Percentiles rank a stretch among this genome's conserved stretches.
phyloP scores from a whole-genome alignment of 2,797 vertebrate genomes.

The Bufotes viridis region DNA sequence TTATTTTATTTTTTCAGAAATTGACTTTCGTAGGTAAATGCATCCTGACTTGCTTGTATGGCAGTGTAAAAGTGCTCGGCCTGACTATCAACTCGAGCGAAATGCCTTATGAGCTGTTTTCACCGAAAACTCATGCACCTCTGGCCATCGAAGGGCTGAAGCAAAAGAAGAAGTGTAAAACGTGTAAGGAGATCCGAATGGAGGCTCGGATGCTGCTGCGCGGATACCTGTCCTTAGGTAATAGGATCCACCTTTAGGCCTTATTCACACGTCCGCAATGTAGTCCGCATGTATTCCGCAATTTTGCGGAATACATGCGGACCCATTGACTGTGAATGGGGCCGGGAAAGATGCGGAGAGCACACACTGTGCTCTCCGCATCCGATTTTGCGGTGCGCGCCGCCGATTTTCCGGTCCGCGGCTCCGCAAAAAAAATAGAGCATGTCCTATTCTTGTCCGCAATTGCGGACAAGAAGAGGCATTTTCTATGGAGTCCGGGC shows the following conservation, averaged over 20 bases:
- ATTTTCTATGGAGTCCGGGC: too few relatives aligned
- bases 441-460: too few relatives aligned
- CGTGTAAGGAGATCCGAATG: slow-evolving; percentile 69
- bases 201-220: slow-evolving; percentile 77
- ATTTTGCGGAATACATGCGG: too few relatives aligned
- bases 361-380: too few relatives aligned
- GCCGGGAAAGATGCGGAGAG: too few relatives aligned
- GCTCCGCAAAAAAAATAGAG: too few relatives aligned
- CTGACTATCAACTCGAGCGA: slow-evolving; percentile 86
- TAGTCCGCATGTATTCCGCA: too few relatives aligned
- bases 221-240: slow-evolving; percentile 79
- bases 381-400: too few relatives aligned
- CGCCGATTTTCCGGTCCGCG: too few relatives aligned
- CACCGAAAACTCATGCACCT: slow-evolving; percentile 82
- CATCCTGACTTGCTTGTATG: slow-evolving; percentile 87
- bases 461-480: too few relatives aligned
- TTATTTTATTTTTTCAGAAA: slow-evolving; percentile 70
- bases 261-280: too few relatives aligned
- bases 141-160: slow-evolving; percentile 78
- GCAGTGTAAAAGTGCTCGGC: slow-evolving; percentile 87
- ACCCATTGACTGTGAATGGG: too few relatives aligned
- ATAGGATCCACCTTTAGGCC: slow-evolving; percentile 2
- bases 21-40: slow-evolving; percentile 89
- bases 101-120: slow-evolving; percentile 83
- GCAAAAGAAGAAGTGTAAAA: slow-evolving; percentile 67